Percentiles rank a stretch among this genome's conserved stretches.
Conservation (phyloP, 2,888 invertebrate genomes). For the Eilema caniola region DNA sequence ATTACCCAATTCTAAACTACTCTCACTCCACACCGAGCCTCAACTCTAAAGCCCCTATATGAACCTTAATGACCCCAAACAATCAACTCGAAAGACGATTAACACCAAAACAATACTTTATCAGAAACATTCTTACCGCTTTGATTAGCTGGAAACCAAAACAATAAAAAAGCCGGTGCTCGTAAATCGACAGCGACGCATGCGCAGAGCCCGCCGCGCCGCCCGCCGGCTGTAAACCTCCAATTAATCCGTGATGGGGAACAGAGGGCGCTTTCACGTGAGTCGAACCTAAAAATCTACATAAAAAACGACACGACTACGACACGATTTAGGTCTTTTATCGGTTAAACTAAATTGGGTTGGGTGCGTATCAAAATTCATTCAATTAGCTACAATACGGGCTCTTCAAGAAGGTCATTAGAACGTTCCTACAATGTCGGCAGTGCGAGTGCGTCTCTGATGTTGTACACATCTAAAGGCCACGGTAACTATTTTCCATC, state of each 20-base stretch:
- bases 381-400: too few species aligned
- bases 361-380: background rate
- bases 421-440: too few species aligned
- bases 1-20: background rate
- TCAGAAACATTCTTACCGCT: slow-evolving; percentile 35
- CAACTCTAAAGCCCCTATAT: background rate
- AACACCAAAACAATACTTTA: slow-evolving; percentile 46
- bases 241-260: slow-evolving; percentile 62
- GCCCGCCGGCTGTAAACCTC: slow-evolving; percentile 53
- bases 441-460: too few species aligned
- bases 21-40: background rate
- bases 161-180: slow-evolving; percentile 44
- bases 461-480: too few species aligned
- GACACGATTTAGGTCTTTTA: slow-evolving; percentile 11
- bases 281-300: slow-evolving; percentile 44
- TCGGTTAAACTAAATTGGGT: background rate
- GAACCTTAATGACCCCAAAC: slow-evolving; percentile 31
- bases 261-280: slow-evolving; percentile 58
- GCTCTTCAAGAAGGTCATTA: too few species aligned
- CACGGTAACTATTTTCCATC: too few species aligned
- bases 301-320: slow-evolving; percentile 3
- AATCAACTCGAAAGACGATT: slow-evolving; percentile 39
- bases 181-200: slow-evolving; percentile 47
- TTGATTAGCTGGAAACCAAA: slow-evolving; percentile 51
- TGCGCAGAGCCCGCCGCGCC: slow-evolving; percentile 35